phyloP scores from a whole-genome alignment of 2,113 vertebrate species.

The Nymphicus hollandicus region DNA sequence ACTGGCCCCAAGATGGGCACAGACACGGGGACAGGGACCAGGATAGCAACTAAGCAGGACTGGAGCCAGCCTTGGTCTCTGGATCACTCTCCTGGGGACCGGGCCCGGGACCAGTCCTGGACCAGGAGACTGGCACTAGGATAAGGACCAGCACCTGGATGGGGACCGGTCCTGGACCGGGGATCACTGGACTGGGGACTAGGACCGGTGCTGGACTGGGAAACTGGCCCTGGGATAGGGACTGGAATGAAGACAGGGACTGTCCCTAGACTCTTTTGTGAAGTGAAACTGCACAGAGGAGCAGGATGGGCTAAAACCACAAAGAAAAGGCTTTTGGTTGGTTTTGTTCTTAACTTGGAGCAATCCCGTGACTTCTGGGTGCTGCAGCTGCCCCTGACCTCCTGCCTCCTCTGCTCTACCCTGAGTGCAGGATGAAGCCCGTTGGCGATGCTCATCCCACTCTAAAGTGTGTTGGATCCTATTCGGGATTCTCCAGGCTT shows the following conservation, averaged over 20 bases:
- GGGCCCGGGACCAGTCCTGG: background rate
- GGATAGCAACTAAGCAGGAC: background rate
- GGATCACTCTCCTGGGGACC: background rate
- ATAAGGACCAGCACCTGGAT: background rate
- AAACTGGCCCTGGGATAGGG: fast-evolving
- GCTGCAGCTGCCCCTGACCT: background rate
- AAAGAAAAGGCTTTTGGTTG: background rate
- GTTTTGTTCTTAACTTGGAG: background rate
- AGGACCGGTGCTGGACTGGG: fast-evolving
- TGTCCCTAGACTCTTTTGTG: background rate
- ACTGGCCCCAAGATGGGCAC: background rate
- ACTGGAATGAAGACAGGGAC: too few species aligned
- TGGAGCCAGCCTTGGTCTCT: background rate
- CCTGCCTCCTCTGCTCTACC: background rate
- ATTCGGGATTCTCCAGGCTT: background rate
- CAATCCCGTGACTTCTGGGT: background rate
- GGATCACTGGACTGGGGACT: background rate
- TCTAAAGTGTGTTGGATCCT: background rate
- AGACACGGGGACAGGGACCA: background rate
- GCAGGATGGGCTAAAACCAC: background rate
- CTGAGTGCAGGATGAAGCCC: background rate
- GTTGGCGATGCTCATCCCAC: background rate
- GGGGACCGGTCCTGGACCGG: background rate
- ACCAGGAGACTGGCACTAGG: fast-evolving
- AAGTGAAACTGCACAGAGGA: conserved; percentile 1